These are phyloP conservation scores for Temnopleurus reevesii DNA, from an alignment of 53 echinoderm and acorn worm genomes.

Conservation along the genomic window DNA sequence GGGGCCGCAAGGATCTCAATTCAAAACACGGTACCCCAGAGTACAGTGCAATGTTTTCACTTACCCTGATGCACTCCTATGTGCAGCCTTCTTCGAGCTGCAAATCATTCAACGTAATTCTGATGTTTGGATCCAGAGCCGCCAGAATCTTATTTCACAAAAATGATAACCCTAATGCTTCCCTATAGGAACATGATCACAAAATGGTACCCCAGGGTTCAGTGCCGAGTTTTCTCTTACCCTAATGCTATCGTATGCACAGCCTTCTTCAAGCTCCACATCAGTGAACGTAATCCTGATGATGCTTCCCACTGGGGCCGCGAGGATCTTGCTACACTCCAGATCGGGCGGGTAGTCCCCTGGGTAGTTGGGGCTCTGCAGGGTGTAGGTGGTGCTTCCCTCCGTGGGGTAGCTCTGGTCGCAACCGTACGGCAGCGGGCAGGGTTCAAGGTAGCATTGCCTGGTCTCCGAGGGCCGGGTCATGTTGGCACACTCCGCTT, in stretches of 20 bases:
- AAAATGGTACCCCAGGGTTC: too few relatives aligned
- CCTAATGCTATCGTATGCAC: conserved; percentile 70
- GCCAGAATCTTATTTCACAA: conserved; percentile 56
- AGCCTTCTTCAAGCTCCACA: conserved; percentile 73
- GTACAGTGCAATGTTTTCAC: too few relatives aligned
- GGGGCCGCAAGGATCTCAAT: conserved; percentile 46
- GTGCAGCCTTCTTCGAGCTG: conserved; percentile 70
- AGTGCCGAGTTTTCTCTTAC: too few relatives aligned
- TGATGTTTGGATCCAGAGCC: conserved; percentile 56
- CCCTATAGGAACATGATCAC: too few relatives aligned
- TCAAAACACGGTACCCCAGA: too few relatives aligned
- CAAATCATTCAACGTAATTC: conserved; percentile 78
- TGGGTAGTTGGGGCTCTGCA: conserved; percentile 64
- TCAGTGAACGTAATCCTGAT: conserved; percentile 78
- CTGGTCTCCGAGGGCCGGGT: conserved; percentile 52
- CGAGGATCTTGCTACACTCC: conserved; percentile 60
- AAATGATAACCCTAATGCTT: too few relatives aligned
- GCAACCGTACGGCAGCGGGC: conserved; percentile 79
- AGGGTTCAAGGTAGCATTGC: conserved; percentile 59
- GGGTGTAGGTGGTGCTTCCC: conserved; percentile 28
- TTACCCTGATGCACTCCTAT: conserved; percentile 77
- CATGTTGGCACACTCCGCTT: conserved; percentile 61
- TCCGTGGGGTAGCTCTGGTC: conserved; percentile 57
- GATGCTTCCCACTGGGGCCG: conserved; percentile 47
- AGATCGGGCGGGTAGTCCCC: conserved; percentile 75